phyloP scores from a whole-genome alignment of 2,888 invertebrate species.

The Caenorhabditis afra region DNA sequence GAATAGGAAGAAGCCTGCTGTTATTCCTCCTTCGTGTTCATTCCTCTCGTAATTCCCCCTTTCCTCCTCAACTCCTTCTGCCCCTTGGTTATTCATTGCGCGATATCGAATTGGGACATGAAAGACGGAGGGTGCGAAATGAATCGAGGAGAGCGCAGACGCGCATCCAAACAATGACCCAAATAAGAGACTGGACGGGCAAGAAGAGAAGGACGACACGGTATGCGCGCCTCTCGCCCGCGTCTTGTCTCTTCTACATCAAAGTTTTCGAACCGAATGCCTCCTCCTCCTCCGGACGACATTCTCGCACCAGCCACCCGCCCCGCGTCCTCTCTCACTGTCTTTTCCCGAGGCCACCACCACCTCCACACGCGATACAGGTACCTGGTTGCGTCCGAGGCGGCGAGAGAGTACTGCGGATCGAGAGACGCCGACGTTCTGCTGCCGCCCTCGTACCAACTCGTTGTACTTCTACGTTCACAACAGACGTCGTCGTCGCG shows the following conservation, averaged over 20 bases:
- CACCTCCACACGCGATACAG: slow-evolving; percentile 37
- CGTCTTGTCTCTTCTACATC: neutral
- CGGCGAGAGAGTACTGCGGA: slow-evolving; percentile 20
- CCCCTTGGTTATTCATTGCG: slow-evolving; percentile 46
- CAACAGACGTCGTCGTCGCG: slow-evolving; percentile 9
- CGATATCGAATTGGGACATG: slow-evolving; percentile 58
- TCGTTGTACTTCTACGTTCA: slow-evolving; percentile 50
- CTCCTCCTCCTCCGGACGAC: slow-evolving; percentile 22
- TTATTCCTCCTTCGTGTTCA: slow-evolving; percentile 18
- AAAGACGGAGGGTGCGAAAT: slow-evolving; percentile 41
- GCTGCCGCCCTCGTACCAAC: slow-evolving; percentile 26
- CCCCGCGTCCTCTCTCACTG: slow-evolving; percentile 9
- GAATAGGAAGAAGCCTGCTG: slow-evolving; percentile 27
- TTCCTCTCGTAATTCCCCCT: slow-evolving; percentile 36
- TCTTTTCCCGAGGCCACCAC: slow-evolving; percentile 41
- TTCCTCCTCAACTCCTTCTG: slow-evolving; percentile 5
- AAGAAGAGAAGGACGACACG: slow-evolving; percentile 30
- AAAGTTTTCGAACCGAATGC: slow-evolving; percentile 43
- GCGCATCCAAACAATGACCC: slow-evolving; percentile 56
- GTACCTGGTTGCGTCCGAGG: slow-evolving; percentile 53
- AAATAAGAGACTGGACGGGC: slow-evolving; percentile 50
- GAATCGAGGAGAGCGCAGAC: slow-evolving; percentile 47
- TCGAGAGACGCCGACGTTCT: neutral
- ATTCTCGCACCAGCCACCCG: slow-evolving; percentile 34
- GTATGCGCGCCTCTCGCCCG: slow-evolving; percentile 27